phyloP scores from a whole-genome alignment of 1,140 invertebrate species.

The Lepidostoma basale region DNA sequence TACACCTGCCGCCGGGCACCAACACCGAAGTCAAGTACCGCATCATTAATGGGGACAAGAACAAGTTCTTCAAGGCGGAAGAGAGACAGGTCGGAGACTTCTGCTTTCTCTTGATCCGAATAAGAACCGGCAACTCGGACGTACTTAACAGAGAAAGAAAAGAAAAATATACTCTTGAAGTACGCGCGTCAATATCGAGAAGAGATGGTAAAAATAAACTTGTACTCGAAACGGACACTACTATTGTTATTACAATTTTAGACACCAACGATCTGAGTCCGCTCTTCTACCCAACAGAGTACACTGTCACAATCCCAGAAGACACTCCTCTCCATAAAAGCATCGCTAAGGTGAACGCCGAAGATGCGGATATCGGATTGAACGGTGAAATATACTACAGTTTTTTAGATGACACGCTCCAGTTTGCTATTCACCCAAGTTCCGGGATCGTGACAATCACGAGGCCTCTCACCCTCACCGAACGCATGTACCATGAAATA shows the following conservation, averaged over 20 bases:
- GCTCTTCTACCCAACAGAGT: slow-evolving; percentile 80
- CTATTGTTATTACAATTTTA: slow-evolving; percentile 74
- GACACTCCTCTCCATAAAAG: slow-evolving; percentile 79
- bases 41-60: slow-evolving; percentile 78
- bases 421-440: slow-evolving; percentile 87
- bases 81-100: slow-evolving; percentile 84
- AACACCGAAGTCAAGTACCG: slow-evolving; percentile 70
- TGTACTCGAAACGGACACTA: slow-evolving; percentile 68
- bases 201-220: slow-evolving; percentile 63
- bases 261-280: slow-evolving; percentile 89
- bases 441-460: slow-evolving; percentile 82
- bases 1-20: slow-evolving; percentile 48
- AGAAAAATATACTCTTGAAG: slow-evolving; percentile 78
- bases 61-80: slow-evolving; percentile 87
- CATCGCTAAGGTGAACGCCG: slow-evolving; percentile 76
- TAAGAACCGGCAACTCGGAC: slow-evolving; percentile 73
- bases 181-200: slow-evolving; percentile 65
- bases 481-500: slow-evolving; percentile 71
- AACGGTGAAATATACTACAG: slow-evolving; percentile 94
- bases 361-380: slow-evolving; percentile 87
- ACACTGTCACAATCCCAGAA: slow-evolving; percentile 80
- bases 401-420: slow-evolving; percentile 77
- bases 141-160: slow-evolving; percentile 86
- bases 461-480: slow-evolving; percentile 73
- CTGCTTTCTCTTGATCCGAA: slow-evolving; percentile 83